These are phyloP conservation scores for Ormyrus pomaceus DNA, from an alignment of 2,888 invertebrate species.

Conservation along the genomic window DNA sequence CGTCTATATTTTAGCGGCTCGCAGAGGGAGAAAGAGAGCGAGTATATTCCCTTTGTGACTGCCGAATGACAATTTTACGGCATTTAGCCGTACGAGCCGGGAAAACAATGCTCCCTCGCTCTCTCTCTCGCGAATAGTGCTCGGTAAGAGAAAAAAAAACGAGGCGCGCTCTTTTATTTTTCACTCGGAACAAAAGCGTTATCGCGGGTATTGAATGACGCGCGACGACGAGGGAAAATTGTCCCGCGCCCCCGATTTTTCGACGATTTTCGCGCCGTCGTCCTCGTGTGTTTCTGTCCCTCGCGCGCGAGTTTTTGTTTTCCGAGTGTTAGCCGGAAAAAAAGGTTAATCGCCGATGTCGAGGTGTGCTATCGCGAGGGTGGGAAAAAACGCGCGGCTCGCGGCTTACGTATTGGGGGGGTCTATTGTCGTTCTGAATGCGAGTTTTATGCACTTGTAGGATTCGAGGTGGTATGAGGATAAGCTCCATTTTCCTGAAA, in stretches of 20 bases:
- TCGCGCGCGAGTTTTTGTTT: constrained; percentile 4
- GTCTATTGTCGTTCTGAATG: too few relatives aligned
- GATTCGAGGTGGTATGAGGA: too few relatives aligned
- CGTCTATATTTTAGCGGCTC: constrained; percentile 58
- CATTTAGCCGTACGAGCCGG: constrained; percentile 64
- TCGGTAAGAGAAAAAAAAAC: neutral
- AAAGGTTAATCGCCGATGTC: constrained; percentile 41
- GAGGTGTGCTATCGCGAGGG: neutral
- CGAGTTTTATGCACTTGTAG: too few relatives aligned
- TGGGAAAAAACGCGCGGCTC: constrained; percentile 9
- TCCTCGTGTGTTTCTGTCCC: neutral
- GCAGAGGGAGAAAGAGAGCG: constrained; percentile 56
- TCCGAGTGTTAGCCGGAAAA: neutral
- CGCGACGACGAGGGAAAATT: constrained; percentile 59
- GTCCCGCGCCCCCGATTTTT: constrained; percentile 51
- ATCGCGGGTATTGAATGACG: constrained; percentile 73
- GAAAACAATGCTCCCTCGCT: constrained; percentile 44
- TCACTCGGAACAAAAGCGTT: constrained; percentile 70
- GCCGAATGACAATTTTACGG: constrained; percentile 74
- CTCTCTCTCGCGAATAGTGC: constrained; percentile 59
- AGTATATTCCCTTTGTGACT: constrained; percentile 49
- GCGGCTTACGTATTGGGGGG: neutral
- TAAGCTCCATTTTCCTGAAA: too few relatives aligned
- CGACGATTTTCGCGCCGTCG: constrained; percentile 34
- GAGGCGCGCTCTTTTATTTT: constrained; percentile 58